phyloP scores from a whole-genome alignment of 2,888 invertebrate species.

The Caenorhabditis wallacei region DNA sequence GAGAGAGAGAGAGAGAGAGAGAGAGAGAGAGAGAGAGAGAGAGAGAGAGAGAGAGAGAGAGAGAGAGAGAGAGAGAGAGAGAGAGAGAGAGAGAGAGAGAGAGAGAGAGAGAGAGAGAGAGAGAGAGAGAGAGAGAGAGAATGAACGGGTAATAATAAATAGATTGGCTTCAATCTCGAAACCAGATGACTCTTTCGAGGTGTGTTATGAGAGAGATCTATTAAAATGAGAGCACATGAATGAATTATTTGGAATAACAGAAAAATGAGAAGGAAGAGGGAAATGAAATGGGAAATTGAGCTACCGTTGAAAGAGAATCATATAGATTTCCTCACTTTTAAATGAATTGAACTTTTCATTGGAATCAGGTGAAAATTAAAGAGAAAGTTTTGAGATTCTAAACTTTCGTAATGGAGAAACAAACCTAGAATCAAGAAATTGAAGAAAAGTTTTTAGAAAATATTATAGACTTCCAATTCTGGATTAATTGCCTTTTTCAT shows the following conservation, averaged over 20 bases:
- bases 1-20: neutral
- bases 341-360: no score
- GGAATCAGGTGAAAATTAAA: no score
- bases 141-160: slow-evolving; percentile 38
- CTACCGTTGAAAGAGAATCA: neutral
- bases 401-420: no score
- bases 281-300: slow-evolving; percentile 29
- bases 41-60: neutral
- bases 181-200: slow-evolving; percentile 21
- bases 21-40: slow-evolving; percentile 7
- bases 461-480: no score
- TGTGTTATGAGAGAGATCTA: slow-evolving; percentile 10
- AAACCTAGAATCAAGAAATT: no score
- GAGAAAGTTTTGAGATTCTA: no score
- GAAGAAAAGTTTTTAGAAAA: no score
- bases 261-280: neutral
- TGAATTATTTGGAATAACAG: slow-evolving; percentile 44
- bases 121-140: slow-evolving; percentile 5
- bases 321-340: neutral
- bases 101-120: neutral
- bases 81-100: slow-evolving; percentile 7
- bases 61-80: neutral
- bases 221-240: slow-evolving; percentile 20
- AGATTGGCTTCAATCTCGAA: slow-evolving; percentile 45
- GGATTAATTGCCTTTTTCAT: no score